phyloP scores from a whole-genome alignment of 1,140 invertebrate species.

The Pectinophora gossypiella region DNA sequence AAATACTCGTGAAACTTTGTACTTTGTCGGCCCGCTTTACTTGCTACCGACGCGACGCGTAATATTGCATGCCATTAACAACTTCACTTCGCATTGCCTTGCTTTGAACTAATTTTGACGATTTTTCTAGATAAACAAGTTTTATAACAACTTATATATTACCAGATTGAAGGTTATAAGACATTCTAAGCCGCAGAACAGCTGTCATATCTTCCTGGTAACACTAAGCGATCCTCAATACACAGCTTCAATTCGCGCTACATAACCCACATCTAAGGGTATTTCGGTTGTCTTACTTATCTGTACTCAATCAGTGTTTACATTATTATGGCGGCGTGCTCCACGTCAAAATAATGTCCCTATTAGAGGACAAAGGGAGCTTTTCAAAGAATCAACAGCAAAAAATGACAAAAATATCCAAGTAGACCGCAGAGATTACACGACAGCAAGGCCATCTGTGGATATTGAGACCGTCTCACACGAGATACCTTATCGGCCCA shows the following conservation, averaged over 20 bases:
- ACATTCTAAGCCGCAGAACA: slow-evolving; percentile 5
- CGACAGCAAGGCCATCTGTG: slow-evolving; percentile 70
- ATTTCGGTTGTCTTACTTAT: slow-evolving; percentile 67
- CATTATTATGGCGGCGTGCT: slow-evolving; percentile 62
- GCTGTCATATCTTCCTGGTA: slow-evolving; percentile 6
- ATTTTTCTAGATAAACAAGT: no score
- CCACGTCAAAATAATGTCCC: slow-evolving; percentile 72
- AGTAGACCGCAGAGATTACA: slow-evolving; percentile 56
- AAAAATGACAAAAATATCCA: slow-evolving; percentile 69
- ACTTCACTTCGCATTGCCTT: no score
- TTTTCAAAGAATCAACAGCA: slow-evolving; percentile 62
- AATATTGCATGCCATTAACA: no score
- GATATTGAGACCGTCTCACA: slow-evolving; percentile 73
- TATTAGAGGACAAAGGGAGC: slow-evolving; percentile 67
- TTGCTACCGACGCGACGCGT: no score
- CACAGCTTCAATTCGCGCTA: slow-evolving; percentile 16
- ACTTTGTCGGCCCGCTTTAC: no score
- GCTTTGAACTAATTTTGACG: no score
- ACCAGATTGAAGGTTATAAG: no score
- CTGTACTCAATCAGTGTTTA: slow-evolving; percentile 71
- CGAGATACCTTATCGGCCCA: slow-evolving; percentile 68
- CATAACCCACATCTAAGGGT: slow-evolving; percentile 34
- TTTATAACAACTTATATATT: no score
- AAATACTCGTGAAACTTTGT: not conserved
- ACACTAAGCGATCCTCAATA: not conserved